phyloP scores from a whole-genome alignment of 2,888 invertebrate genomes.

The Digitonthophagus gazella region DNA sequence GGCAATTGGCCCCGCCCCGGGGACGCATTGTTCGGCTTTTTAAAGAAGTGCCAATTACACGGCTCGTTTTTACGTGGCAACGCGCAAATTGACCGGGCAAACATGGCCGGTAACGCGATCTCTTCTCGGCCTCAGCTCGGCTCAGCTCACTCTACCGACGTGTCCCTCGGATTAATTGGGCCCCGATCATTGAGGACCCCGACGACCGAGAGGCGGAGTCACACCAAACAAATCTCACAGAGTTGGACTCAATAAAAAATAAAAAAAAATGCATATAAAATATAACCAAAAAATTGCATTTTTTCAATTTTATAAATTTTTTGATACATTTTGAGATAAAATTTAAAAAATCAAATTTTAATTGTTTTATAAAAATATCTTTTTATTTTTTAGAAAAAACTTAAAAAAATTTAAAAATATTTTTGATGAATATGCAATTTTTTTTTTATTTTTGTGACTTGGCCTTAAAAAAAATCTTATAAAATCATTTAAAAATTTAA shows the following conservation, averaged over 20 bases:
- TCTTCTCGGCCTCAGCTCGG: neutral
- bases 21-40: conserved; percentile 26
- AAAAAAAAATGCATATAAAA: neutral
- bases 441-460: too few relatives aligned
- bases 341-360: too few relatives aligned
- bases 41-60: conserved; percentile 28
- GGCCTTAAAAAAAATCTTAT: too few relatives aligned
- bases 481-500: too few relatives aligned
- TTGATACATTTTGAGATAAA: too few relatives aligned
- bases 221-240: neutral
- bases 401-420: too few relatives aligned
- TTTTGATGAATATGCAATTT: too few relatives aligned
- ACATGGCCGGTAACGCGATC: neutral
- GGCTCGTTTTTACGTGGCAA: conserved; percentile 26
- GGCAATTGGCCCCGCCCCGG: conserved; percentile 6
- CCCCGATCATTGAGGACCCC: neutral
- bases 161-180: neutral
- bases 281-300: too few relatives aligned
- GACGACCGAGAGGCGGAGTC: neutral
- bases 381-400: too few relatives aligned
- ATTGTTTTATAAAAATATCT: too few relatives aligned
- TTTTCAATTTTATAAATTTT: too few relatives aligned
- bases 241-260: neutral
- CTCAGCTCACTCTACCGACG: too few relatives aligned
- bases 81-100: conserved; percentile 15